These are phyloP conservation scores for Trissolcus brochymenae DNA, from an alignment of 2,888 invertebrate genomes.

Conservation along the genomic window DNA sequence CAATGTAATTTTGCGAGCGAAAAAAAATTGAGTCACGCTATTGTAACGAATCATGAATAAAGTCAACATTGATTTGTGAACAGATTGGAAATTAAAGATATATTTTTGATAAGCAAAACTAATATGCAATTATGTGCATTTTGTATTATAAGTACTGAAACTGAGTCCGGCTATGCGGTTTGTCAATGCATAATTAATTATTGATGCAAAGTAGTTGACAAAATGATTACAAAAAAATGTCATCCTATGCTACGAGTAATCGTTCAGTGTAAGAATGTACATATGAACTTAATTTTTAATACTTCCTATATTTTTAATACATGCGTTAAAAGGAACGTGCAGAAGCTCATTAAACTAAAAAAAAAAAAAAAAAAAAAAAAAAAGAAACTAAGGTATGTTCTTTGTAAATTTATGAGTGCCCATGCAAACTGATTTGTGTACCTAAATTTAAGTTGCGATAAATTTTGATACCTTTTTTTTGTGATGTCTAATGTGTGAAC, in stretches of 20 bases:
- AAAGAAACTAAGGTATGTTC: slow-evolving; percentile 19
- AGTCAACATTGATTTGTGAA: slow-evolving; percentile 13
- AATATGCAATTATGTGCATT: slow-evolving; percentile 32
- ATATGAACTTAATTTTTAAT: slow-evolving; percentile 44
- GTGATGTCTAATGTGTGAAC: no score
- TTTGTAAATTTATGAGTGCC: slow-evolving; percentile 5
- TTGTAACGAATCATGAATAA: no score
- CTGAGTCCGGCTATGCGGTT: slow-evolving; percentile 5
- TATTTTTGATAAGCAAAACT: slow-evolving; percentile 48
- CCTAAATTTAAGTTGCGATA: slow-evolving; percentile 7
- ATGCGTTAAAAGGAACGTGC: slow-evolving; percentile 20
- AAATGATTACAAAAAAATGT: slow-evolving; percentile 32
- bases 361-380: slow-evolving; percentile 1
- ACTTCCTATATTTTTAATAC: slow-evolving; percentile 46
- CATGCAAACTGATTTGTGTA: slow-evolving; percentile 22
- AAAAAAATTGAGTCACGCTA: no score
- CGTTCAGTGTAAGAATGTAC: slow-evolving; percentile 19
- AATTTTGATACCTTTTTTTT: neutral
- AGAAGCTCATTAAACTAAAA: slow-evolving; percentile 22
- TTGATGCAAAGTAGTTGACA: slow-evolving; percentile 14
- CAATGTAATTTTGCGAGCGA: no score
- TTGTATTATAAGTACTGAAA: slow-evolving; percentile 25
- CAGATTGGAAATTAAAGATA: slow-evolving; percentile 41
- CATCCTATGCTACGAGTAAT: slow-evolving; percentile 25
- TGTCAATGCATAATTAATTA: slow-evolving; percentile 17